A percentile compares a stretch with the other conserved stretches of the same genome.
Evolutionary conservation across 2,797 vertebrate species (phyloP).

Genomic region (Garrulus glandarius): DNA sequence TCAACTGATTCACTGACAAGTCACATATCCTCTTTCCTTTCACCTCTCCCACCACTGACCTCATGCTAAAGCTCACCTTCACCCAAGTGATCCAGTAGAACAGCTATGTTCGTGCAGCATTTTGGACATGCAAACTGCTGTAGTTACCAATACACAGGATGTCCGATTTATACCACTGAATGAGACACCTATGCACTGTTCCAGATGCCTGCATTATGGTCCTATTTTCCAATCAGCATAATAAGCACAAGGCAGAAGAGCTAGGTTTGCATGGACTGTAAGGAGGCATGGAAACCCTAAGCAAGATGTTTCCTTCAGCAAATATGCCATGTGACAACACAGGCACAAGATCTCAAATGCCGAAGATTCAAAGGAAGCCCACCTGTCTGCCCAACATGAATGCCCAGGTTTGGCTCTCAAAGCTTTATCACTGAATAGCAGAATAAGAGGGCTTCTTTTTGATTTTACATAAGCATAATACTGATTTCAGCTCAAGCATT

Average conservation of each 20-base stretch:
- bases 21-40: not conserved
- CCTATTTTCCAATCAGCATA: not conserved
- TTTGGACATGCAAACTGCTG: not conserved
- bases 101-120: not conserved
- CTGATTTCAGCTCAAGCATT: not conserved
- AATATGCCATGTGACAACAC: rapidly evolving
- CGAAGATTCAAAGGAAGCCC: not conserved
- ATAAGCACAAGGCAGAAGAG: not conserved
- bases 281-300: rapidly evolving
- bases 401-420: not conserved
- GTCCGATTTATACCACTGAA: not conserved
- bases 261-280: not conserved
- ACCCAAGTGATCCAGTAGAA: rapidly evolving
- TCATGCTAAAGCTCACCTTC: not conserved
- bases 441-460: not conserved
- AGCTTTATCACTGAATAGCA: not conserved
- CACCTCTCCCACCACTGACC: not conserved
- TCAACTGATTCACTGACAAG: not conserved
- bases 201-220: not conserved
- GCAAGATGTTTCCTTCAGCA: not conserved
- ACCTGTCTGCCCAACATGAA: not conserved
- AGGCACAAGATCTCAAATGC: not conserved
- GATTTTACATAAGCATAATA: not conserved
- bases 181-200: rapidly evolving
- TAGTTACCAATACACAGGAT: not conserved